Conservation (phyloP, 2,113 vertebrate species). For the Quiscalus mexicanus region DNA sequence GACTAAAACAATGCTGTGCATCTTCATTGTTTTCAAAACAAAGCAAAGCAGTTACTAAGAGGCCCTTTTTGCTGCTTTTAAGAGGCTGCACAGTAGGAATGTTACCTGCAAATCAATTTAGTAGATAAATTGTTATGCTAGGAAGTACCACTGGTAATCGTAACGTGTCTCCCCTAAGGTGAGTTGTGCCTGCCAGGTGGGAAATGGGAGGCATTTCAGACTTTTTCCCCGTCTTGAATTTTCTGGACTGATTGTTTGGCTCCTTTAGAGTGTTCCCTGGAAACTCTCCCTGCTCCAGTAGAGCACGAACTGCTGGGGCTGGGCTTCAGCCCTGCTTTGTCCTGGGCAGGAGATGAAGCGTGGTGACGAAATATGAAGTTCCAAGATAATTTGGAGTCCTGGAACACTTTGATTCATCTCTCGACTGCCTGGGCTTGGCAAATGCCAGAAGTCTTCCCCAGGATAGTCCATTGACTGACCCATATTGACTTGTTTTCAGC, state of each 20-base stretch:
- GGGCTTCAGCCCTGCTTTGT: not conserved
- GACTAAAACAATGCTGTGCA: not conserved
- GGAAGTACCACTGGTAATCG: not conserved
- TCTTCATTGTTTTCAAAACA: conserved; percentile 61
- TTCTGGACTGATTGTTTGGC: not conserved
- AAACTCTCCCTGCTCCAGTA: not conserved
- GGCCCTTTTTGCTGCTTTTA: conserved; percentile 48
- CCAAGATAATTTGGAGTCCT: conserved; percentile 15
- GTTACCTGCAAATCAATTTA: conserved; percentile 16
- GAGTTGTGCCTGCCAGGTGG: not conserved
- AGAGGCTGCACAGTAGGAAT: conserved; percentile 9
- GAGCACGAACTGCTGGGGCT: not conserved
- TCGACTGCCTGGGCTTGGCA: conserved; percentile 17
- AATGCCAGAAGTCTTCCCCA: conserved; percentile 1
- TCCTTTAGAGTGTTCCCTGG: not conserved
- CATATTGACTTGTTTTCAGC: conserved; percentile 22
- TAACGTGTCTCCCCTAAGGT: not conserved
- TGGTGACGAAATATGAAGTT: conserved; percentile 20
- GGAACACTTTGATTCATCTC: conserved; percentile 40
- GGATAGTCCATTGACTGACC: conserved; percentile 14
- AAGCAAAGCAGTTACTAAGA: conserved; percentile 46
- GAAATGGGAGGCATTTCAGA: not conserved
- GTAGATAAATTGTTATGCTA: not conserved
- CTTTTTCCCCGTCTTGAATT: not conserved
- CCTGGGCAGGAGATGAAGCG: conserved; percentile 10